A percentile compares a stretch with the other conserved stretches of the same genome.
These are phyloP conservation scores for Oreochromis tanganicae DNA, from an alignment of 2,113 vertebrate genomes.

Conservation along the genomic window DNA sequence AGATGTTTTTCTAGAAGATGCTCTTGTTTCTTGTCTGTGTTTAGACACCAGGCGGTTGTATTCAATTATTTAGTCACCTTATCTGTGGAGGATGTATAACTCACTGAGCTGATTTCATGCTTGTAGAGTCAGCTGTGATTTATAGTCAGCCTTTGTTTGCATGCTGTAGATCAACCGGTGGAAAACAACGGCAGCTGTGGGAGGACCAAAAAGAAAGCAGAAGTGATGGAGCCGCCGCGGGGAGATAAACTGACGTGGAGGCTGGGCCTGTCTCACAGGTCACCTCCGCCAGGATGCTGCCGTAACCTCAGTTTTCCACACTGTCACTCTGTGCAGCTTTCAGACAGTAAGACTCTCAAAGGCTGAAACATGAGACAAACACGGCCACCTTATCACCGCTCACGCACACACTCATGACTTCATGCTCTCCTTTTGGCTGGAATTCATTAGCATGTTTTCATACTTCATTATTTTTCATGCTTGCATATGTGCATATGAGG, in stretches of 20 bases:
- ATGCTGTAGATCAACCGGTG: background rate
- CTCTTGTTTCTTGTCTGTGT: background rate
- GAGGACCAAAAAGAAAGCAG: background rate
- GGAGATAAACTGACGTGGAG: background rate
- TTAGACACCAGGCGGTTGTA: background rate
- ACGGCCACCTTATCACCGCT: background rate
- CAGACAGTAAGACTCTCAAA: background rate
- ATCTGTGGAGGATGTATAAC: background rate
- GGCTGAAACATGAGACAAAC: background rate
- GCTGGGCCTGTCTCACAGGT: background rate
- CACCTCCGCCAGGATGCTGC: constrained; percentile 1
- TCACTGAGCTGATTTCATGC: background rate
- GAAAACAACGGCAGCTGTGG: background rate
- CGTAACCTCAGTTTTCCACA: background rate
- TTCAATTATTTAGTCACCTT: background rate
- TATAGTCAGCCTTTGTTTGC: background rate
- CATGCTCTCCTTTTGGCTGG: background rate
- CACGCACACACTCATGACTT: background rate
- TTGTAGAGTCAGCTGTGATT: background rate
- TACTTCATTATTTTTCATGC: background rate
- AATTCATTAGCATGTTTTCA: background rate
- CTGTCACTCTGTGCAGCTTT: background rate
- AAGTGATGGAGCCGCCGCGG: background rate
- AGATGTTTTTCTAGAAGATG: background rate
- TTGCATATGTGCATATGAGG: accelerated